These are phyloP conservation scores for Thripadectes ignobilis DNA, from an alignment of 2,797 vertebrate genomes.

Conservation along the genomic window DNA sequence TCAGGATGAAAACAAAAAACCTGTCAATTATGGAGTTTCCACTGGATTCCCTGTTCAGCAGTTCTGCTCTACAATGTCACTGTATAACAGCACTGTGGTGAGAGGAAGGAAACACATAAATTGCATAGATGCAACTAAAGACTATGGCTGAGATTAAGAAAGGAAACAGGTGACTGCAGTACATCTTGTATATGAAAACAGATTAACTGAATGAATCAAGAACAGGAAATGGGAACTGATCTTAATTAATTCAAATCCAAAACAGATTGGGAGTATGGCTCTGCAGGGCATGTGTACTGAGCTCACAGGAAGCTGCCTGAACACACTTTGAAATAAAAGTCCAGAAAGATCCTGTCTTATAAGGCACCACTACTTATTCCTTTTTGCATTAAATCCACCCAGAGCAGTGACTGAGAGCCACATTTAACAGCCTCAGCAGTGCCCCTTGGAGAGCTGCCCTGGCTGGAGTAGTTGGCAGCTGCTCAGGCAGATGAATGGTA, in stretches of 20 bases:
- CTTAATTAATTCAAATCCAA: constrained; percentile 35
- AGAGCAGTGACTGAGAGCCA: background rate
- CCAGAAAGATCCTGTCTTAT: background rate
- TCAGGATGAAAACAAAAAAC: background rate
- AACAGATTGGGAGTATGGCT: background rate
- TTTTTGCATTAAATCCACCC: background rate
- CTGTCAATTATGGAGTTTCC: background rate
- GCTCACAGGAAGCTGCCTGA: background rate
- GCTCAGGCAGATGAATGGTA: background rate
- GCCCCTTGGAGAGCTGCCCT: background rate
- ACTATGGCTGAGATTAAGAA: background rate
- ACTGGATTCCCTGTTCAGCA: background rate
- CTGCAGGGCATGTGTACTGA: background rate
- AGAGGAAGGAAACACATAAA: background rate
- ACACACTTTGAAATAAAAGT: background rate
- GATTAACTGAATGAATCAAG: background rate
- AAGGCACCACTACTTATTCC: background rate
- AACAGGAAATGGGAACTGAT: constrained; percentile 18
- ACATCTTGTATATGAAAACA: background rate
- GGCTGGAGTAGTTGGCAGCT: background rate
- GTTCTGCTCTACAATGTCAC: background rate
- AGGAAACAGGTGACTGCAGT: background rate
- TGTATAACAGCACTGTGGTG: background rate
- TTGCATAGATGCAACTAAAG: background rate
- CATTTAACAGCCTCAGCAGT: background rate